phyloP scores from a whole-genome alignment of 2,113 vertebrate genomes.

The Prionailurus viverrinus region DNA sequence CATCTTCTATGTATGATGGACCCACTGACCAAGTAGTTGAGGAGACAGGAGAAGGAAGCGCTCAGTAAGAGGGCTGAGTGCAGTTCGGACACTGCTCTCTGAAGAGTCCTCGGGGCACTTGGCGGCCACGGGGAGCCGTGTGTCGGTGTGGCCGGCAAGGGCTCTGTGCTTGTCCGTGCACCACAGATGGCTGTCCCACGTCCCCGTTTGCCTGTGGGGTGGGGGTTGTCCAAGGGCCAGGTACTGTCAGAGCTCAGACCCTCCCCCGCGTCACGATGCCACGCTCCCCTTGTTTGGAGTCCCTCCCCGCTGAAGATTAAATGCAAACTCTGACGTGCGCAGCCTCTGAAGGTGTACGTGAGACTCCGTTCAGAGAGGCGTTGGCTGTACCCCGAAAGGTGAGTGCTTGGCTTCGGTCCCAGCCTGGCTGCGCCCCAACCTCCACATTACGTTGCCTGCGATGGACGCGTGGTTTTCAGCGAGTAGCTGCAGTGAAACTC shows the following conservation, averaged over 20 bases:
- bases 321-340: constrained; percentile 55
- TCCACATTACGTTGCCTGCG: constrained; percentile 59
- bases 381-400: not conserved
- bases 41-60: constrained; percentile 63
- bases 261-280: constrained; percentile 17
- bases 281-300: not conserved
- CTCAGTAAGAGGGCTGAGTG: constrained; percentile 55
- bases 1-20: constrained; percentile 65
- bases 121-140: not conserved
- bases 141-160: not conserved
- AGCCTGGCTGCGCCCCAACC: constrained; percentile 75
- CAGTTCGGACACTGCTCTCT: not conserved
- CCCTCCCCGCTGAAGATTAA: not conserved
- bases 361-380: constrained; percentile 60
- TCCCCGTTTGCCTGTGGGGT: constrained; percentile 63
- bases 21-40: not conserved
- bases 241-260: constrained; percentile 67
- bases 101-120: constrained; percentile 59
- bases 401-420: constrained; percentile 63
- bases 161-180: constrained; percentile 67
- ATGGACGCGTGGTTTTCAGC: constrained; percentile 75
- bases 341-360: constrained; percentile 72
- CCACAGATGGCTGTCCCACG: constrained; percentile 44
- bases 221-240: constrained; percentile 74
- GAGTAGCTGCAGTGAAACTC: constrained; percentile 59